A percentile compares a stretch with the other conserved stretches of the same genome.
phyloP scores from a whole-genome alignment of 2,797 vertebrate species.

The Spheniscus humboldti region DNA sequence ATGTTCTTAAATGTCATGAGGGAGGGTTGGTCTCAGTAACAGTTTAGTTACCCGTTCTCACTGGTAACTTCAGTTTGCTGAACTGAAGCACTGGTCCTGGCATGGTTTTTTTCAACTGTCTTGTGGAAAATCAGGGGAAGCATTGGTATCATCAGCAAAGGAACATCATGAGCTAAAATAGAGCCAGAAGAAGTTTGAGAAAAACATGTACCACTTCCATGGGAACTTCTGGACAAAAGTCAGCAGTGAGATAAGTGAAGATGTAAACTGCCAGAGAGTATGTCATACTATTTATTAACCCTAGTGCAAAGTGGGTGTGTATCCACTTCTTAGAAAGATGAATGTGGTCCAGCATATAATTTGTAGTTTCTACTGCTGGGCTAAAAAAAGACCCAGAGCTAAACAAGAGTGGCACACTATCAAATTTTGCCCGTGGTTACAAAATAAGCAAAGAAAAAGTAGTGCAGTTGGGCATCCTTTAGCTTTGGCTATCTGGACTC shows the following conservation, averaged over 20 bases:
- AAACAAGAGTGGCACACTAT: neutral
- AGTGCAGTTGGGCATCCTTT: neutral
- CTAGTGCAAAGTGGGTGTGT: neutral
- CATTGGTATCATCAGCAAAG: neutral
- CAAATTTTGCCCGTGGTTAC: neutral
- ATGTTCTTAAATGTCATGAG: neutral
- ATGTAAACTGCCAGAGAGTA: neutral
- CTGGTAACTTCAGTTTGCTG: neutral
- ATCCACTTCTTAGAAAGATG: neutral
- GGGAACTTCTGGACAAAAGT: neutral
- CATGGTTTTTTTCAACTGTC: neutral
- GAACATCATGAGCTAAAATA: neutral
- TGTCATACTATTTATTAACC: neutral
- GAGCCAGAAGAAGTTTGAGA: neutral
- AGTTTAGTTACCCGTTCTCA: neutral
- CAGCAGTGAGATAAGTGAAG: slow-evolving; percentile 3
- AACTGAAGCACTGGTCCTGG: neutral
- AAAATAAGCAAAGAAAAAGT: neutral
- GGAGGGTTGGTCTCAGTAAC: neutral
- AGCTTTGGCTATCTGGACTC: neutral
- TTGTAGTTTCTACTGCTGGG: neutral
- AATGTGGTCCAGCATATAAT: neutral
- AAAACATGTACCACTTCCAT: neutral
- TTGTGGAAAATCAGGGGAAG: neutral
- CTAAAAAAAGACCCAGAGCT: neutral